These are phyloP conservation scores for Tribolium castaneum DNA, from an alignment of 1,140 invertebrate genomes.

Conservation along the genomic window DNA sequence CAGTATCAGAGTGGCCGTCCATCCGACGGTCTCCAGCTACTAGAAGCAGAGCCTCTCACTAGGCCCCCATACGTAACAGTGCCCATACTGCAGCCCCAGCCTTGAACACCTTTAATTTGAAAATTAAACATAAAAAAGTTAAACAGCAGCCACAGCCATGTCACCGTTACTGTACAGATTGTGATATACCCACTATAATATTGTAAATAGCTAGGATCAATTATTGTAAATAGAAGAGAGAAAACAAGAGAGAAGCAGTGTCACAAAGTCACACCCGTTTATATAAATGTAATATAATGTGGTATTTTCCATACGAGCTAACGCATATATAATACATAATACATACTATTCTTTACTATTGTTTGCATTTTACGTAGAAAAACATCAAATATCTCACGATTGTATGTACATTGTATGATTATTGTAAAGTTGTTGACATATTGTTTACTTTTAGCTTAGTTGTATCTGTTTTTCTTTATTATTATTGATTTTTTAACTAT, in stretches of 20 bases:
- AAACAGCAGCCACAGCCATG: slow-evolving; percentile 43
- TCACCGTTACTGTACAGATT: slow-evolving; percentile 59
- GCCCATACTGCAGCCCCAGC: slow-evolving; percentile 50
- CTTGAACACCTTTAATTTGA: slow-evolving; percentile 54
- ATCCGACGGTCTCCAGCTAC: slow-evolving; percentile 41
- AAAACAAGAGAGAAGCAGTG: slow-evolving; percentile 43
- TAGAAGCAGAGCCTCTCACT: slow-evolving; percentile 45
- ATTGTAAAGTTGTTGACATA: slow-evolving; percentile 62
- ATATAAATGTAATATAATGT: slow-evolving; percentile 55
- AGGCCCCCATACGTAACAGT: slow-evolving; percentile 48
- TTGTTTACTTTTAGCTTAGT: slow-evolving; percentile 61
- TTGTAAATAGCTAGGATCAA: slow-evolving; percentile 59
- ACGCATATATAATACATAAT: slow-evolving; percentile 57
- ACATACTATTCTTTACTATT: slow-evolving; percentile 55
- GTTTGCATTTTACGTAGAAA: slow-evolving; percentile 61
- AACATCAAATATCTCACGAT: slow-evolving; percentile 57
- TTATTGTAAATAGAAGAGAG: slow-evolving; percentile 44
- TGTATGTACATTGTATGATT: slow-evolving; percentile 56
- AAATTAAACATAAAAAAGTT: slow-evolving; percentile 38
- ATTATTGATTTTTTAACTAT: slow-evolving; percentile 57
- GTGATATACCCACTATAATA: slow-evolving; percentile 57
- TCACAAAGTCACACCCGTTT: slow-evolving; percentile 47
- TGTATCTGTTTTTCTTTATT: slow-evolving; percentile 54
- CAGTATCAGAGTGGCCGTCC: slow-evolving; percentile 57
- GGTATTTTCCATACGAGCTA: slow-evolving; percentile 56